Base-by-base conservation (phyloP, 1,140 invertebrate genomes). In the Megathymus violae region DNA sequence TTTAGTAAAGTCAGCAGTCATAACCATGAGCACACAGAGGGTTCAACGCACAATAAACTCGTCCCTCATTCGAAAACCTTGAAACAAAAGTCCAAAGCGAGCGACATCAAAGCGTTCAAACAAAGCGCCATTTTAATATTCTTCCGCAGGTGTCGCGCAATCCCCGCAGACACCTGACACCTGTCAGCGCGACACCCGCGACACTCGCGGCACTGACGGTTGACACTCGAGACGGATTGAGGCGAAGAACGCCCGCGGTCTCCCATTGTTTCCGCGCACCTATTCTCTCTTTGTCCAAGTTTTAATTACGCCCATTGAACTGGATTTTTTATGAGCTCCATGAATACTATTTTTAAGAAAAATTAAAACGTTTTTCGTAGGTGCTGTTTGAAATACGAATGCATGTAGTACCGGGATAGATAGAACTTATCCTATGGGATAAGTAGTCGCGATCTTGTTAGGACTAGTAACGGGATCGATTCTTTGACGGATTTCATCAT, bases 141-240 rank as follows among this genome's bases (percentile, higher is more conserved):
- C 51, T 51, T 41, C 64, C 61, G 52, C 78, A 80, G 78, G 78
- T 77, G 71, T 70, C 67, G 67, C 47, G 38, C 65, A 60, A 64
- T 70, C 71, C 40, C 67, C 51, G 31, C 51, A 61, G 74, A 64
- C 69, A 71, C 71, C 65, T 74, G 74, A 69, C 71, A 74, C 68
- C 44, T 67, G 74, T 64, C 59, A 63, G 50, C 36, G 25, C 41
- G 52, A 52, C 56, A 67, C 43, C 40, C 13, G 48, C 51, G 19
- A 31, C 27, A 31, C 27, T 7, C 54, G 27, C 61, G 38, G 31
- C 52, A 56, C 52, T 73, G 67, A 75, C 73, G 67, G 67, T 63
- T 71, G 74, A 70, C 67, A 74, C 62, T 43, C 71, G 69, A 76
- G 78, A 80, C 77, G 78, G 82, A 83, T 85, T 82, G 81, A 74